phyloP scores from a whole-genome alignment of 2,888 invertebrate species.

The Theodoxus fluviatilis region DNA sequence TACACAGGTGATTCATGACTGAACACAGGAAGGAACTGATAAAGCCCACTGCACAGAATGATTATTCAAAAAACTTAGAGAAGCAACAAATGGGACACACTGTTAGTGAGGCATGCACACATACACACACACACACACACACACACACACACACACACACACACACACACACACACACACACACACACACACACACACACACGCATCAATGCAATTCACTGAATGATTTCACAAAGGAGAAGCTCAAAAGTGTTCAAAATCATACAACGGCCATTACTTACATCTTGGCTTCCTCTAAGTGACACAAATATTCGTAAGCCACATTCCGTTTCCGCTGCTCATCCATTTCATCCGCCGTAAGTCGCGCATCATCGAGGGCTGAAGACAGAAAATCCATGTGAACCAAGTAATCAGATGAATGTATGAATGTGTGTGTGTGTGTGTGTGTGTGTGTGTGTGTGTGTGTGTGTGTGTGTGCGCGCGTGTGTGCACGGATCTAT shows the following conservation, averaged over 20 bases:
- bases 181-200: background rate
- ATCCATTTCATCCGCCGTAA: constrained; percentile 78
- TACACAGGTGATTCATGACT: no score
- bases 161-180: no score
- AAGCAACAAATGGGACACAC: no score
- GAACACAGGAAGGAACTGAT: no score
- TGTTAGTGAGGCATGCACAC: no score
- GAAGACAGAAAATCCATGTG: constrained; percentile 19
- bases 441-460: no score
- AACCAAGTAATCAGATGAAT: background rate
- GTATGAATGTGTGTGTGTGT: no score
- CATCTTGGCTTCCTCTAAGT: constrained; percentile 80
- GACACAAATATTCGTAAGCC: constrained; percentile 81
- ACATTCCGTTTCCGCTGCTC: constrained; percentile 75
- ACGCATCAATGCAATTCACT: background rate
- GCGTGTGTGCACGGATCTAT: background rate
- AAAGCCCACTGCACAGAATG: no score
- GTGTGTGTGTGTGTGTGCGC: no score
- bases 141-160: no score
- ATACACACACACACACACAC: no score
- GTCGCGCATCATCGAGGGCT: constrained; percentile 50
- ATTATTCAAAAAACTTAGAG: no score
- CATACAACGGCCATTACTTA: constrained; percentile 59
- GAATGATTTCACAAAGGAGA: background rate
- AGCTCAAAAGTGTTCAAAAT: background rate